Base-by-base conservation (phyloP, 2,888 invertebrate species). In the Pseudococcus viburni region DNA sequence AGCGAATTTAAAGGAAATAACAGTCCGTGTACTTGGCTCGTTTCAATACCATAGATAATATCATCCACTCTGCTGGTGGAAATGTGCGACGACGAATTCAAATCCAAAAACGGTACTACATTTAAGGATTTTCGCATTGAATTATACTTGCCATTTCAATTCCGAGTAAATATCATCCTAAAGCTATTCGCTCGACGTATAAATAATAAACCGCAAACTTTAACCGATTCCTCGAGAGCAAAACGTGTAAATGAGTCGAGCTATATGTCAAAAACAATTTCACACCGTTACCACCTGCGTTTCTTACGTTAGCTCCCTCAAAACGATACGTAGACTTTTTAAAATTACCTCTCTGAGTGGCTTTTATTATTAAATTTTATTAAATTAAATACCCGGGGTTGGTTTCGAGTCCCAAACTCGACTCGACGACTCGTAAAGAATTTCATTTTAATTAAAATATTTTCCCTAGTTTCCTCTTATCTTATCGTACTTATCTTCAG, bases 11-110 rank as follows among this genome's bases (percentile, higher is more conserved):
- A 73, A 73, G 73, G 73, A 73, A 73, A 73, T 73, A 73, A 73
- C 73, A 73, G 73, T 73, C 73, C 73, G 73, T 73, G 73, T 73
- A 73, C 73, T 73, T 73, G 73, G 73, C 73, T 73, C 73, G 73
- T 73, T 73, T 73, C 73, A 73, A 73, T 73, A 73, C 73, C 68
- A 55, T 17, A 68, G 73, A 73, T 73, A 73, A 73, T 73, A 73
- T 73, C 73, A 73, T 73, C 73, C 9, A 42, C 33, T 39, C 1
- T 33, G 26, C 73, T 33, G 12, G n/a, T 12, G 11, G 51, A 51
- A 59, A 73, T 11, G 26, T 33, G 17, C 73, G 15, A 33, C 73
- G 73, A 73, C 11, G 73, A 73, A 73, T 73, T 73, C 73, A 73
- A 73, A 73, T 33, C 33, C 73, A 33, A 73, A 59, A 73, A 73